Base-by-base conservation (phyloP, 2,113 vertebrate genomes). In the Atractosteus spatula region DNA sequence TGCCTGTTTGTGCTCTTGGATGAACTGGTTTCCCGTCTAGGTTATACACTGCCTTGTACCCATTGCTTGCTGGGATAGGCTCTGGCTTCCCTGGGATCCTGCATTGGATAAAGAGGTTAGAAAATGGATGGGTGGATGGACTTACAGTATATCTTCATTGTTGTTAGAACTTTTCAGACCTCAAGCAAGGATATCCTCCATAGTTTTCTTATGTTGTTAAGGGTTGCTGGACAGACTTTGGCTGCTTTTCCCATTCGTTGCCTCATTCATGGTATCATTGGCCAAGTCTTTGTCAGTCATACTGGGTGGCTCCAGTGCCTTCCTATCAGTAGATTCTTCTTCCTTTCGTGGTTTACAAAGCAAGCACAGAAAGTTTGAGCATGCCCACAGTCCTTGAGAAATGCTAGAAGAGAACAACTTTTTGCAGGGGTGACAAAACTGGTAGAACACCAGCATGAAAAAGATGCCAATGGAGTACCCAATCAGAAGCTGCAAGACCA, bases 361-460 rank as follows among this genome's bases (percentile, higher is more conserved):
- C 57, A 92, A 81, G 70, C 91, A 94, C 70, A 92, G 74, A n/a
- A 91, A 86, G 3, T 88, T 87, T 54, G 94, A 87, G 80, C 92
- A 96, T 43, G 88, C 77, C 78, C 89, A 85, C 12, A 96, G 81
- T 29, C 91, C 90, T 82, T 94, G 92, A 0, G 90, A 89, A 80
- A 95, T 81, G 81, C 87, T 96, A 77, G 95, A 93, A 29, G 94
- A 93, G 81, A 99, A 98, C 54, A 99, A 94, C 81, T 87, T 95
- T 82, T 95, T 95, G 82, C 97, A 99, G 0, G 97, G 97, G 73
- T 99, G 97, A 55, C 94, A 99, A 81, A 94, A 98, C 85, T 96
- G 95, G 78, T 98, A 99, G 87, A 99, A 99, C 14, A 97, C 86
- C 76, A 99, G 83, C 97, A 99, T 99, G 84, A 99, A 99, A 74